Base-by-base conservation (phyloP, 2,797 vertebrate species). In the Xenops minutus region DNA sequence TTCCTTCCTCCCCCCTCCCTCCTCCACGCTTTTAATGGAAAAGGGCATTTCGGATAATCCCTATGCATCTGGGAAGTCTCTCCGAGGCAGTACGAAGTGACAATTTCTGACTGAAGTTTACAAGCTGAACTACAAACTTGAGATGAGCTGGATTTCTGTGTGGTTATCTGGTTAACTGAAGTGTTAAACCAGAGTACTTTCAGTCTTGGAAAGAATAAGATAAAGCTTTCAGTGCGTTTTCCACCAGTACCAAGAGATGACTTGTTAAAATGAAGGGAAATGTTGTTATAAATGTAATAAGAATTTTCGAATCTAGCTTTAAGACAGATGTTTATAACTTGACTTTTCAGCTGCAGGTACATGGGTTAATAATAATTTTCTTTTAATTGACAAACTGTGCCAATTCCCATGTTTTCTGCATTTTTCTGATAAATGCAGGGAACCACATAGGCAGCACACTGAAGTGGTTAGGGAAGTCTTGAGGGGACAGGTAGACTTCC, bases 151-250 rank as follows among this genome's bases (percentile, higher is more conserved):
- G 14, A 19, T 83, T 52, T 48, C 41, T 12, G 7, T 43, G 24
- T 41, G 19, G 17, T 62, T 58, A 34, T 32, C n/a, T 39, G 48
- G 9, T 32, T 51, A 37, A 32, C 16, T 12, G 8, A 14, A 32
- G 10, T 8, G 29, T 36, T 48, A 13, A 30, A 46, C 4, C 3
- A 4, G 20, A 49, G 2, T 14, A 5, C 23, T 80, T 54, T 36
- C 29, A 2, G 9, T 43, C 14, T 19, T 52, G 39, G 22, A 23
- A 52, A 27, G 21, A 67, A 7, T 8, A 3, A 44, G 32, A 27
- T 26, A 3, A 68, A 17, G 7, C 55, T 77, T 77, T 51, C 34
- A 0, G 0, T 54, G 5, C 0, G 0, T 11, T 58, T 58, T 24
- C 8, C 12, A n/a, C 3, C 11, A 32, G 39, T 26, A 43, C 34